These are phyloP conservation scores for Caloenas nicobarica DNA, from an alignment of 2,113 vertebrate species.

Conservation along the genomic window DNA sequence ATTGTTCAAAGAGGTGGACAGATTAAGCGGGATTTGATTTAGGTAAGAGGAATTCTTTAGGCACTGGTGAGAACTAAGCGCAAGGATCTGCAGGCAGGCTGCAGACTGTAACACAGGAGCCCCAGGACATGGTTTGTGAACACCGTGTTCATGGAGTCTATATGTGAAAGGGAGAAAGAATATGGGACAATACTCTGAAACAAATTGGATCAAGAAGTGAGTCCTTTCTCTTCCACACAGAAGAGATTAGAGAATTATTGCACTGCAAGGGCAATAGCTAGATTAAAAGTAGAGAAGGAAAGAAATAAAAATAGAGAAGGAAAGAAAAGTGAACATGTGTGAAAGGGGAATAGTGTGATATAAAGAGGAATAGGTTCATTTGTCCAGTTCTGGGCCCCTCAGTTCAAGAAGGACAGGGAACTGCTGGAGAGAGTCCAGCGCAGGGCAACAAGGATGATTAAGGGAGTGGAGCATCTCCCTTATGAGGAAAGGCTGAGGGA, in stretches of 20 bases:
- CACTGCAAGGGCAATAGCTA: background rate
- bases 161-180: background rate
- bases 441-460: no score
- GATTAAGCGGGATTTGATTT: background rate
- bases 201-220: fast-evolving
- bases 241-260: background rate
- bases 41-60: background rate
- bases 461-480: no score
- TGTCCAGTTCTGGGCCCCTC: no score
- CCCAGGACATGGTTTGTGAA: background rate
- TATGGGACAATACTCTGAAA: background rate
- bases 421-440: no score
- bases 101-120: background rate
- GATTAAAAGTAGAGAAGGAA: background rate
- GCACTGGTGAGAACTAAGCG: background rate
- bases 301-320: background rate
- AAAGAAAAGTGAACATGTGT: background rate
- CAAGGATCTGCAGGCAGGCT: background rate
- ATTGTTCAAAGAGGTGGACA: background rate
- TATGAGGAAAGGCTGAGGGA: no score
- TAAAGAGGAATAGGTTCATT: background rate
- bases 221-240: background rate
- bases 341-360: background rate
- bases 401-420: no score
- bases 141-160: fast-evolving